phyloP scores from a whole-genome alignment of 2,797 vertebrate genomes.

The Dipus sagitta region DNA sequence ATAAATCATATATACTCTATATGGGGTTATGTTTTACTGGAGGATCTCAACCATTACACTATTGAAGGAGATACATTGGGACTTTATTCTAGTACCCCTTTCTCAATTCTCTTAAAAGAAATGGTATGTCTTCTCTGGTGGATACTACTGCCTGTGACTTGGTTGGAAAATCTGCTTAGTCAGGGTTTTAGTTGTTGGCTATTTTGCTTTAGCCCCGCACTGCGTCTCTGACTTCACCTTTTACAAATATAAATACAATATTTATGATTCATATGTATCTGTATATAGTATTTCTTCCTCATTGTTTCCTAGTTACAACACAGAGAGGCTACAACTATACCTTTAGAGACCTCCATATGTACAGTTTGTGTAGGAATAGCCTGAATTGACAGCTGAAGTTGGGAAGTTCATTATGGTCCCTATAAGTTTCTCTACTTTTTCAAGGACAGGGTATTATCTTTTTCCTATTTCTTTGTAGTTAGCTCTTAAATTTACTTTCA shows the following conservation, averaged over 20 bases:
- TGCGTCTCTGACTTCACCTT: neutral
- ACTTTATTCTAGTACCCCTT: neutral
- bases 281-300: neutral
- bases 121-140: neutral
- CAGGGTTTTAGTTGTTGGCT: neutral
- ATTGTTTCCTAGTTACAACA: conserved; percentile 25
- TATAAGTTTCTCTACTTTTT: neutral
- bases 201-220: conserved; percentile 8
- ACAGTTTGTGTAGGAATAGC: neutral
- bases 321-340: neutral
- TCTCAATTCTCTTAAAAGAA: neutral
- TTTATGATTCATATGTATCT: neutral
- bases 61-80: neutral
- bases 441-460: too few relatives aligned
- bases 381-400: neutral
- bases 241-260: neutral
- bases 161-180: neutral
- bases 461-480: conserved; percentile 13
- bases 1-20: neutral
- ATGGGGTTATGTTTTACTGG: neutral
- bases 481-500: conserved; percentile 4
- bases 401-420: neutral
- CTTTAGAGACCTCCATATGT: neutral
- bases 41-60: neutral
- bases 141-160: neutral